Conservation (phyloP, 2,113 vertebrate genomes). For the Clarias magur region DNA sequence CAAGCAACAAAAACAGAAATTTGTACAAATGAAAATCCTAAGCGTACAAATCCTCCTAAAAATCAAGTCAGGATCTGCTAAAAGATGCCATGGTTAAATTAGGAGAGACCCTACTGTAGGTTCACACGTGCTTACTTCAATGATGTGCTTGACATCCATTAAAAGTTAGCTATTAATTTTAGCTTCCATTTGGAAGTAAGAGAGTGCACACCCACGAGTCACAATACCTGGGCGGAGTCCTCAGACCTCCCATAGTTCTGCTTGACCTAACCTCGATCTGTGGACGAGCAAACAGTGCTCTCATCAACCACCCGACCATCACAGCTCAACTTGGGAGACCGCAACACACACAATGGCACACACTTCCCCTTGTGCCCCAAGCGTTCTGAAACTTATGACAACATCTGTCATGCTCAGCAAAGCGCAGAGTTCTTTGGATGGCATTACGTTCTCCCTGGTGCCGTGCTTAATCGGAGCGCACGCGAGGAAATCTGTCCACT, state of each 20-base stretch:
- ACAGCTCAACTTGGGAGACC: constrained; percentile 38
- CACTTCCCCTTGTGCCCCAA: constrained; percentile 17
- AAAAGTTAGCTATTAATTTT: no score
- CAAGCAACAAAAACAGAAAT: not conserved
- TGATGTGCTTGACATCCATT: no score
- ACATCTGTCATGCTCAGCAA: constrained; percentile 32
- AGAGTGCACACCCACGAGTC: not conserved
- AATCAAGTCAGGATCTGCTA: not conserved
- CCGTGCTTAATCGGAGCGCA: not conserved
- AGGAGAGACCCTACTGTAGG: not conserved
- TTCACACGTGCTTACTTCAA: no score
- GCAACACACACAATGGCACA: constrained; percentile 20
- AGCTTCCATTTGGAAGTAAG: no score
- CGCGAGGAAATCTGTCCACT: not conserved
- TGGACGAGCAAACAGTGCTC: constrained; percentile 49
- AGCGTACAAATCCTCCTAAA: not conserved
- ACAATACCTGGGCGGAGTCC: constrained; percentile 59
- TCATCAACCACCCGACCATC: constrained; percentile 63
- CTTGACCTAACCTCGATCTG: constrained; percentile 57
- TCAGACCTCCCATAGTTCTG: constrained; percentile 62
- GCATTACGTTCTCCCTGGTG: constrained; percentile 14
- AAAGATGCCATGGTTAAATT: not conserved
- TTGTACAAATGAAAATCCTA: not conserved
- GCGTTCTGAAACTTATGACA: constrained; percentile 42
- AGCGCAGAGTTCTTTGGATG: constrained; percentile 17